Base-by-base conservation (phyloP, 1,140 invertebrate genomes). In the Pachyrhynchus sulphureomaculatus region DNA sequence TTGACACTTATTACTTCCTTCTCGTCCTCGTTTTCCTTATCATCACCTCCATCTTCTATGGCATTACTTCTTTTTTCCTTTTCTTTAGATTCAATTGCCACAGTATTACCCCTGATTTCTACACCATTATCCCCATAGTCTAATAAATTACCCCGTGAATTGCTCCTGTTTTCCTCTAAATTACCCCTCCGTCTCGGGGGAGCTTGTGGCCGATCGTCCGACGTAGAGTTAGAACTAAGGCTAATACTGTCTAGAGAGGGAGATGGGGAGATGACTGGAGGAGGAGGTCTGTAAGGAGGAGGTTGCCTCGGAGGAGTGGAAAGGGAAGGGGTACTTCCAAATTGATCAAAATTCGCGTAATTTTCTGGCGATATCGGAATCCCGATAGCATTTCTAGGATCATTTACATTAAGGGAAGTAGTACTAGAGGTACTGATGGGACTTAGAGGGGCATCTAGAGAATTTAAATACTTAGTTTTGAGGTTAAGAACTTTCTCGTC, bases 401-500 rank as follows among this genome's bases (percentile, higher is more conserved):
- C 76, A 53, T 73, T 32, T 10, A 26, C 6, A 10, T 45, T 59
- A 3, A 52, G 26, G 26, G 58, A 61, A 34, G 17, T n/a, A n/a
- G n/a, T 56, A 20, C 29, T 42, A 33, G 44, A 54, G 17, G 49
- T 51, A 18, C 51, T 49, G 17, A 47, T n/a, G 24, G 55, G 9
- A 12, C 48, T 47, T 10, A 39, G 49, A 6, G 62, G 47, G 5
- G 37, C 29, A n/a, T 65, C 53, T 8, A 45, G 41, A 6, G 42
- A 59, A 47, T 59, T 2, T 8, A 81, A 75, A 67, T 86, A 92
- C 72, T 88, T 90, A 72, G 86, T 87, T 75, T 91, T 91, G 6
- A 95, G 77, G 36, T 92, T 86, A 36, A 95, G 76, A 78, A 86
- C 91, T 75, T 94, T 95, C 71, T 92, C 89, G 57, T 88, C 89